A percentile compares a stretch with the other conserved stretches of the same genome.
phyloP scores from a whole-genome alignment of 2,797 vertebrate species.

The Sebastes cheni region DNA sequence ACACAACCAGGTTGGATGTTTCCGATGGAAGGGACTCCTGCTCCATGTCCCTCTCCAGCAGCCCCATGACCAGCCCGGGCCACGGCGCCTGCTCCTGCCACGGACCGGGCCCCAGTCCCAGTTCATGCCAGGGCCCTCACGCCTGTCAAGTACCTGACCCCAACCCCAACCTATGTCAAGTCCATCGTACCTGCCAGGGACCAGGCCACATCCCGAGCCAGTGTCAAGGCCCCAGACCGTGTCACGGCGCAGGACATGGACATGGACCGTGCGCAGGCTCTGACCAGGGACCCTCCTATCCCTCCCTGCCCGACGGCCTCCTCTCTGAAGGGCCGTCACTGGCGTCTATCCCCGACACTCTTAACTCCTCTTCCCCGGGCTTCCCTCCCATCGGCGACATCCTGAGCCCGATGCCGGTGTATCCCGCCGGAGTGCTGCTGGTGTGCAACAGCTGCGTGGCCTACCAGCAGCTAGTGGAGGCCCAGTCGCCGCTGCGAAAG shows the following conservation, averaged over 20 bases:
- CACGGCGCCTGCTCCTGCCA: constrained; percentile 60
- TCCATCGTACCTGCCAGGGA: constrained; percentile 60
- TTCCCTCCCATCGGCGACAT: constrained; percentile 83
- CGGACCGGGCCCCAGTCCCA: constrained; percentile 57
- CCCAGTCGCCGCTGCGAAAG: constrained; percentile 88
- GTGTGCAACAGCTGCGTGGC: constrained; percentile 96
- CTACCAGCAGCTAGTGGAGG: constrained; percentile 91
- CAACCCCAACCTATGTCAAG: constrained; percentile 56
- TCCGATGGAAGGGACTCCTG: constrained; percentile 78
- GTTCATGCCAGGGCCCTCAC: constrained; percentile 60
- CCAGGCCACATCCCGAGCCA: constrained; percentile 52
- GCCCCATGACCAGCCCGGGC: constrained; percentile 73
- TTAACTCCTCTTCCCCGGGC: constrained; percentile 76
- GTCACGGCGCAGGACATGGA: constrained; percentile 42
- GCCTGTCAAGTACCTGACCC: constrained; percentile 56
- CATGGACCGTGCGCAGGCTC: constrained; percentile 42
- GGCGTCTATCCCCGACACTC: constrained; percentile 77
- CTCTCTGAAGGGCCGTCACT: constrained; percentile 79
- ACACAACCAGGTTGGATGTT: constrained; percentile 80
- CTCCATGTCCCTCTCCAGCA: constrained; percentile 78
- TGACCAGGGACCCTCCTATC: constrained; percentile 73
- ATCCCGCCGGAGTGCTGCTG: constrained; percentile 92
- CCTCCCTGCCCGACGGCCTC: constrained; percentile 78
- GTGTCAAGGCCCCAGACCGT: constrained; percentile 58
- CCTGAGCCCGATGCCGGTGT: constrained; percentile 85